These are phyloP conservation scores for Emydura subglobosa DNA, from an alignment of 2,113 vertebrate genomes.

Conservation along the genomic window DNA sequence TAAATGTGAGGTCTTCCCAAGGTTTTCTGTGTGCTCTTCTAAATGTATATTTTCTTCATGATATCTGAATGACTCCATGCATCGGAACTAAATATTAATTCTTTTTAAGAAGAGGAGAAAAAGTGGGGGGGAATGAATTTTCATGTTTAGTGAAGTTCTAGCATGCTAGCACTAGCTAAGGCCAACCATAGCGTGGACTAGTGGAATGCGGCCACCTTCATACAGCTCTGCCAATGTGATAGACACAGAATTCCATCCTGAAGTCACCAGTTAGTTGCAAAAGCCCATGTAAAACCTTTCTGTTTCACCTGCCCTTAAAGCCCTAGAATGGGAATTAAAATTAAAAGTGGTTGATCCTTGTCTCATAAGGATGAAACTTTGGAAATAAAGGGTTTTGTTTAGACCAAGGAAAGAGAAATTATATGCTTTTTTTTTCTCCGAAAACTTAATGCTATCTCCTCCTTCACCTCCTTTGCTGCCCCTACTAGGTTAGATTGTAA, in stretches of 20 bases:
- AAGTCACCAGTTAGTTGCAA: neutral
- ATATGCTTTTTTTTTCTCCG: neutral
- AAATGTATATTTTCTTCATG: neutral
- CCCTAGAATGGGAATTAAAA: neutral
- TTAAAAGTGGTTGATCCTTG: neutral
- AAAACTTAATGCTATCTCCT: neutral
- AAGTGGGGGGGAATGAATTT: neutral
- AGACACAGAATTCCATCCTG: neutral
- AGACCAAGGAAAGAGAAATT: neutral
- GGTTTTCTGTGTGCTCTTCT: rapidly evolving
- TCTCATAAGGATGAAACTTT: neutral
- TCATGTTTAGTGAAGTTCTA: neutral
- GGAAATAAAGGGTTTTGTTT: neutral
- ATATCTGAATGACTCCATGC: neutral
- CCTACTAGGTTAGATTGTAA: neutral
- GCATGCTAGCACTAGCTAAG: neutral
- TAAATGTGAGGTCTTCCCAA: neutral
- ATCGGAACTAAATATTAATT: neutral
- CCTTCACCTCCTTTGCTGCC: neutral
- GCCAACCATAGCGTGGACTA: rapidly evolving
- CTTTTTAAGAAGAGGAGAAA: neutral
- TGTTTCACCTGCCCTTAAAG: neutral
- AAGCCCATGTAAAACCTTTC: neutral
- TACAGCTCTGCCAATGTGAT: too few relatives aligned
- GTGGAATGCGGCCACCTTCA: neutral